Evolutionary conservation across 2,113 vertebrate species (phyloP).

Genomic region (Callopanchax toddi): DNA sequence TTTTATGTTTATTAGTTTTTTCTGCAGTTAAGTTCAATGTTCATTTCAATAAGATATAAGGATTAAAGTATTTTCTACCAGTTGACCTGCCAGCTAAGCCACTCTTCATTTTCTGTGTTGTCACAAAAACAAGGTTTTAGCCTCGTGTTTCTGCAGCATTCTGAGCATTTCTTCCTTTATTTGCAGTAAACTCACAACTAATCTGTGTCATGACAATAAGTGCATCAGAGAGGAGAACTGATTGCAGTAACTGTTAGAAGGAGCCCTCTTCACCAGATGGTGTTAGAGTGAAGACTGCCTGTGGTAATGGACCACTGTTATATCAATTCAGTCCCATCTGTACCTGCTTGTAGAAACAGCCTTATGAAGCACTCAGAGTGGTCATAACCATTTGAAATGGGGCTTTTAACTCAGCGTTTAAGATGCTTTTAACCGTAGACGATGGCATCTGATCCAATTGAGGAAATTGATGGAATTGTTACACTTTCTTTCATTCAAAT

Average conservation of each 20-base stretch:
- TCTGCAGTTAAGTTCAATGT: too few relatives aligned
- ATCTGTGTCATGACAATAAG: constrained; percentile 10
- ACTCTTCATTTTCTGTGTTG: too few relatives aligned
- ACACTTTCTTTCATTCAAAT: too few relatives aligned
- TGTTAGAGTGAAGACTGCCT: constrained; percentile 38
- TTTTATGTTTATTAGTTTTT: too few relatives aligned
- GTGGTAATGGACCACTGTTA: constrained; percentile 45
- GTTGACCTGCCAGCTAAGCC: too few relatives aligned
- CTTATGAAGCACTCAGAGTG: constrained; percentile 26
- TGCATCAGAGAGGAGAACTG: constrained; percentile 26
- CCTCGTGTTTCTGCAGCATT: too few relatives aligned
- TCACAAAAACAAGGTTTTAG: too few relatives aligned
- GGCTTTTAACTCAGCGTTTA: constrained; percentile 25
- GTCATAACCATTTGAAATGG: constrained; percentile 10
- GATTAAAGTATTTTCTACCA: too few relatives aligned
- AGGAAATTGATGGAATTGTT: constrained; percentile 21
- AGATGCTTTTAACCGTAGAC: constrained; percentile 1
- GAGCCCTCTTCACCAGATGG: constrained; percentile 60
- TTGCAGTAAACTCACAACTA: constrained; percentile 8
- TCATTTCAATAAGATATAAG: too few relatives aligned
- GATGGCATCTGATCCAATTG: constrained; percentile 4
- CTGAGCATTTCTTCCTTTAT: constrained; percentile 12
- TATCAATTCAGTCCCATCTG: constrained; percentile 45
- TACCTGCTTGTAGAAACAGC: constrained; percentile 31
- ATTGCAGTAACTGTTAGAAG: constrained; percentile 38